A percentile compares a stretch with the other conserved stretches of the same genome.
Conservation (phyloP, 23 tunicate genomes). For the Aplidium turbinatum region DNA sequence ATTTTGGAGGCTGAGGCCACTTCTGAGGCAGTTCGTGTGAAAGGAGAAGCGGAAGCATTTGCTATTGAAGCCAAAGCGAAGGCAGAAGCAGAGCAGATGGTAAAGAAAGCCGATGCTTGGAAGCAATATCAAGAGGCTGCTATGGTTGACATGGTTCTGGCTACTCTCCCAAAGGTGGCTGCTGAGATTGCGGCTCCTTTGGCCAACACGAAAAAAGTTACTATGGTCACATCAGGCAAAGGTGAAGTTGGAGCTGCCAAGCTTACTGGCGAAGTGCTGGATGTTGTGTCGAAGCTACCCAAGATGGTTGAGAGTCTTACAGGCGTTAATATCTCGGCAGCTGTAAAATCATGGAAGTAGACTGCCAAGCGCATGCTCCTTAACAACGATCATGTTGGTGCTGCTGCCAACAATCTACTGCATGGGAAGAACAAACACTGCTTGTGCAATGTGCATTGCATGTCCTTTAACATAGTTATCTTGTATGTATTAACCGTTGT, state of each 20-base stretch:
- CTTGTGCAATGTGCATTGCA: no score
- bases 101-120: conserved; percentile 96
- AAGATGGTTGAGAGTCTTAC: conserved; percentile 75
- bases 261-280: conserved; percentile 88
- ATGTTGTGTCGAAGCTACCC: conserved; percentile 82
- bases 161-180: conserved; percentile 87
- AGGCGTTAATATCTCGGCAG: conserved; percentile 81
- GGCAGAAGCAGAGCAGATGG: conserved; percentile 98
- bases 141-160: conserved; percentile 96
- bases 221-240: conserved; percentile 82
- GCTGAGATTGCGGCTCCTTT: conserved; percentile 97
- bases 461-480: no score
- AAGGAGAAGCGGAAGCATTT: conserved; percentile 93
- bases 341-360: no score
- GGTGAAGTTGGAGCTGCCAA: conserved; percentile 95
- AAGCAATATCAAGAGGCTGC: conserved; percentile 97
- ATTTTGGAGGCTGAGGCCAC: conserved; percentile 94
- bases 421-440: no score
- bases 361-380: no score
- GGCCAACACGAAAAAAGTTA: conserved; percentile 66
- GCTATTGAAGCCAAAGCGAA: conserved; percentile 92
- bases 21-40: conserved; percentile 83
- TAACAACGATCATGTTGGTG: no score
- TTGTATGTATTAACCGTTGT: no score
- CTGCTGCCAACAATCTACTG: no score